These are phyloP conservation scores for Cepaea nemoralis DNA, from an alignment of 1,140 invertebrate genomes.

Conservation along the genomic window DNA sequence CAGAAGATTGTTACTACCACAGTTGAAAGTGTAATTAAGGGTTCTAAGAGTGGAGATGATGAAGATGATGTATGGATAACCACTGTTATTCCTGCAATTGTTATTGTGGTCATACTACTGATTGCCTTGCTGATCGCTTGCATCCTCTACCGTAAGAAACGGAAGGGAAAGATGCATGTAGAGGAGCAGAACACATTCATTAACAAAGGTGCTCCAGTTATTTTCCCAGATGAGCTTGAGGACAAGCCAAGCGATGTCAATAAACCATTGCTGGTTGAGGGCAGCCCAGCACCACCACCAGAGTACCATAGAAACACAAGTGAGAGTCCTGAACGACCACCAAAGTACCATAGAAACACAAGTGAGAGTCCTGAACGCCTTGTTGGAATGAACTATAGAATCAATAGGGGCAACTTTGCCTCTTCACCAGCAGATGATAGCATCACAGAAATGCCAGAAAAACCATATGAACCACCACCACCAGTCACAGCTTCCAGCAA, in stretches of 20 bases:
- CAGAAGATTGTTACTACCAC: neutral
- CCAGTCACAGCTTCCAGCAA: slow-evolving; percentile 81
- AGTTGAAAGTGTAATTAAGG: neutral
- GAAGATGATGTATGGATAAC: slow-evolving; percentile 88
- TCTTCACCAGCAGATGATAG: slow-evolving; percentile 67
- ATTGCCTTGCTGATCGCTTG: slow-evolving; percentile 89
- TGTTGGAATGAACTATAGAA: slow-evolving; percentile 69
- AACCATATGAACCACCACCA: slow-evolving; percentile 82
- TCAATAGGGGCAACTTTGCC: slow-evolving; percentile 40
- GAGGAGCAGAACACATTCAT: slow-evolving; percentile 81
- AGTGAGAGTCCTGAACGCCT: slow-evolving; percentile 62
- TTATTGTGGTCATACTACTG: slow-evolving; percentile 89
- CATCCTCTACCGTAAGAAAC: slow-evolving; percentile 85
- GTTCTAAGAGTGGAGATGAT: slow-evolving; percentile 33
- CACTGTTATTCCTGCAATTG: slow-evolving; percentile 88
- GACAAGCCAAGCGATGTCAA: slow-evolving; percentile 86
- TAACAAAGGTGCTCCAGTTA: slow-evolving; percentile 91
- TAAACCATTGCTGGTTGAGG: slow-evolving; percentile 92
- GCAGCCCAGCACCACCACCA: slow-evolving; percentile 88
- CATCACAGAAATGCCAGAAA: slow-evolving; percentile 63
- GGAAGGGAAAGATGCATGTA: slow-evolving; percentile 85
- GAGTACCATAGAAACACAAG: slow-evolving; percentile 78
- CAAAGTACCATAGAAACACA: slow-evolving; percentile 79
- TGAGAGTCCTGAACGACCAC: slow-evolving; percentile 81
- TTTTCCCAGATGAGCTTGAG: slow-evolving; percentile 92